Evolutionary conservation across 2,797 vertebrate genomes (phyloP).

Genomic region (Vespertilio murinus): DNA sequence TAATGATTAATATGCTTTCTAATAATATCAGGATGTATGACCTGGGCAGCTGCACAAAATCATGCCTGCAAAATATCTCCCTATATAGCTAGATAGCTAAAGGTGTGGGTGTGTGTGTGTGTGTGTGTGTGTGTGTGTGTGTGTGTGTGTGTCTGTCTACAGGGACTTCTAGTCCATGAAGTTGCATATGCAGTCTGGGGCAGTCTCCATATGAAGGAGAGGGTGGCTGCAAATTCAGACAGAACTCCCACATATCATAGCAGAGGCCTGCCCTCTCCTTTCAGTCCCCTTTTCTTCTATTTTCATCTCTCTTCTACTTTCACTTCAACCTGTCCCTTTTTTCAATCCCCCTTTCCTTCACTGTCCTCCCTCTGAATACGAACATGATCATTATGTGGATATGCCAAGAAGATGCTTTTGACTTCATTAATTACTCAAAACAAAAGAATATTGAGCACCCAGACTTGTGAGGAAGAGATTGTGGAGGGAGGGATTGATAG

Average conservation of each 20-base stretch:
- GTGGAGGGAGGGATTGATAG: background rate
- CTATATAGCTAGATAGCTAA: too few relatives aligned
- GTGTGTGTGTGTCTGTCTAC: too few relatives aligned
- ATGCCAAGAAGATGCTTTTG: background rate
- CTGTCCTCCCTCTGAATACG: background rate
- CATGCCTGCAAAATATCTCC: background rate
- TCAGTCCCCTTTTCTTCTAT: background rate
- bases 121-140: background rate
- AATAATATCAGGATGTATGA: background rate
- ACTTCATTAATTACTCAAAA: slow-evolving; percentile 23
- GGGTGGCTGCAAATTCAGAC: background rate
- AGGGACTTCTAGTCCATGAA: background rate
- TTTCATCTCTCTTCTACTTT: background rate
- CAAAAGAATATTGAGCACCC: slow-evolving; percentile 26
- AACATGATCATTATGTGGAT: background rate
- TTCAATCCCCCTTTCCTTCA: background rate
- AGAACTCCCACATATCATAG: fast-evolving
- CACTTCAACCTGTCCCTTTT: background rate
- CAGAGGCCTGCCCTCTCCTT: background rate
- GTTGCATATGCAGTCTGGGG: background rate
- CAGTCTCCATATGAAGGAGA: background rate
- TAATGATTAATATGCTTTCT: background rate
- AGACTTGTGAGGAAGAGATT: background rate
- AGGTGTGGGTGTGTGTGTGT: too few relatives aligned
- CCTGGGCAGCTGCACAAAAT: background rate